Evolutionary conservation across 1,140 invertebrate genomes (phyloP).

Genomic region (Atta cephalotes): DNA sequence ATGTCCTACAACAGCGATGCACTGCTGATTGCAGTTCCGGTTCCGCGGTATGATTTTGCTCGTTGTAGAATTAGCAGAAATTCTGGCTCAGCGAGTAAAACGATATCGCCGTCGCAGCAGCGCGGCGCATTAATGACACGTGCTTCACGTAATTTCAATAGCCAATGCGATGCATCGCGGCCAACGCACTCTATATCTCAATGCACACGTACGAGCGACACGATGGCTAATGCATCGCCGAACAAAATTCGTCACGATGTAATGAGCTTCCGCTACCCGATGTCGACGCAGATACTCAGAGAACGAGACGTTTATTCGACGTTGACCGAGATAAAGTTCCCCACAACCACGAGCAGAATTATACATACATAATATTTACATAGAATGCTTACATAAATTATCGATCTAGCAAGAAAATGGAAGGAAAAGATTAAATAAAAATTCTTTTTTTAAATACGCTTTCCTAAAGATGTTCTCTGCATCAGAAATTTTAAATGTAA

Average conservation of each 20-base stretch:
- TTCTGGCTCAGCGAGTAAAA: constrained; percentile 75
- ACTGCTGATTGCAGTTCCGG: constrained; percentile 74
- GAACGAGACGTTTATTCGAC: constrained; percentile 40
- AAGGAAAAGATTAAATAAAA: neutral
- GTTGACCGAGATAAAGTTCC: constrained; percentile 27
- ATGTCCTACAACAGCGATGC: constrained; percentile 66
- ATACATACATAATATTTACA: neutral
- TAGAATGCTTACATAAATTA: neutral
- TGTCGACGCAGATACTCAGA: constrained; percentile 39
- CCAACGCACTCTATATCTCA: constrained; percentile 29
- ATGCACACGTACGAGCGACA: constrained; percentile 6
- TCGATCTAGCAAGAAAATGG: neutral
- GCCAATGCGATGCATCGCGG: constrained; percentile 20
- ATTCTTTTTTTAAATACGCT: neutral
- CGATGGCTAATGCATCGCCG: constrained; percentile 57
- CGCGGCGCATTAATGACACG: constrained; percentile 74
- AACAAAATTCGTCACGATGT: constrained; percentile 65
- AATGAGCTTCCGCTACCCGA: constrained; percentile 60
- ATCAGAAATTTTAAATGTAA: neutral
- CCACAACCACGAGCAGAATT: neutral
- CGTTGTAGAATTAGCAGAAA: constrained; percentile 77
- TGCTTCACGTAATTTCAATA: constrained; percentile 77
- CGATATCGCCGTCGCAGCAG: constrained; percentile 66
- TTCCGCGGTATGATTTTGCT: constrained; percentile 71
- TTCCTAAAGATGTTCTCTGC: neutral